A percentile compares a stretch with the other conserved stretches of the same genome.
Evolutionary conservation across 2,797 vertebrate species (phyloP).

Genomic region (Macroramphosus scolopax): DNA sequence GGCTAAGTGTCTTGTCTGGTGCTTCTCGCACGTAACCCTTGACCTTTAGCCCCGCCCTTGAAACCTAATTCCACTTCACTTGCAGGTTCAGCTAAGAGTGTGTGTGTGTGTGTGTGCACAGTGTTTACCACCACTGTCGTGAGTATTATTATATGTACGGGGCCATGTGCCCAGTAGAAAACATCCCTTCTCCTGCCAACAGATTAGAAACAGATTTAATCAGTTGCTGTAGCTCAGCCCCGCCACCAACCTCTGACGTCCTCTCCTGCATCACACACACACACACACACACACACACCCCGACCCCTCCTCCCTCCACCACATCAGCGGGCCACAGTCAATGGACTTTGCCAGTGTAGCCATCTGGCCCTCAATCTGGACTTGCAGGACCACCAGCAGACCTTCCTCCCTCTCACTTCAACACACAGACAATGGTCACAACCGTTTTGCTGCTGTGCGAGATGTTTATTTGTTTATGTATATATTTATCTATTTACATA

Average conservation of each 20-base stretch:
- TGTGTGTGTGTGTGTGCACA: conserved; percentile 2
- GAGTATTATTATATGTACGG: conserved; percentile 2
- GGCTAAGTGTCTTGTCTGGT: conserved; percentile 23
- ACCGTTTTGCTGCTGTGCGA: too few relatives aligned
- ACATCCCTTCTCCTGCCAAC: conserved; percentile 22
- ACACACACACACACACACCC: conserved; percentile 12
- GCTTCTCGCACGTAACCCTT: conserved; percentile 33
- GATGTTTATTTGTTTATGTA: too few relatives aligned
- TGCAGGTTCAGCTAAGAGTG: neutral
- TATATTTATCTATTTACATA: too few relatives aligned
- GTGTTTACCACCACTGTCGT: conserved; percentile 14
- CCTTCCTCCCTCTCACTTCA: conserved; percentile 22
- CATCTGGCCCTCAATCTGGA: conserved; percentile 76
- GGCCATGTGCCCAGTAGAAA: conserved; percentile 20
- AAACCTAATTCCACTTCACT: conserved; percentile 38
- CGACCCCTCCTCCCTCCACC: conserved; percentile 31
- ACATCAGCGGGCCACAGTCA: conserved; percentile 37
- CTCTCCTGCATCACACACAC: conserved; percentile 20
- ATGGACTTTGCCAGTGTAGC: conserved; percentile 55
- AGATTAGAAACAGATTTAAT: conserved; percentile 66
- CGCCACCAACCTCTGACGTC: conserved; percentile 16
- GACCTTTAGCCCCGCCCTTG: conserved; percentile 39
- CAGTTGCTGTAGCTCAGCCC: conserved; percentile 47
- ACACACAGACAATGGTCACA: conserved; percentile 11
- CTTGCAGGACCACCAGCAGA: conserved; percentile 23